phyloP scores from a whole-genome alignment of 2,888 invertebrate genomes.

The Tenthredo livida region DNA sequence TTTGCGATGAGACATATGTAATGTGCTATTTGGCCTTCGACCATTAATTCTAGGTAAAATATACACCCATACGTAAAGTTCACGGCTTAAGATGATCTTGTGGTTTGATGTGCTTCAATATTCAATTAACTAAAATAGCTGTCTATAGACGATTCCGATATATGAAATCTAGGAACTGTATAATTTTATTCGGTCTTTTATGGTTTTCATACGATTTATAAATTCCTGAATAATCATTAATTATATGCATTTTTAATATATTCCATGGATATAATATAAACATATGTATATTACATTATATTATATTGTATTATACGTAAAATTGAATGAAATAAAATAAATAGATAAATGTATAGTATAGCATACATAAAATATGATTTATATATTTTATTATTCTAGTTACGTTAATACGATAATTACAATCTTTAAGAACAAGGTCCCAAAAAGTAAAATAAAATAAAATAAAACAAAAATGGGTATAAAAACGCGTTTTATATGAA shows the following conservation, averaged over 20 bases:
- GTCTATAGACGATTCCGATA: background rate
- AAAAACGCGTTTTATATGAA: constrained; percentile 3
- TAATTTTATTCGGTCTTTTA: background rate
- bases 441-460: background rate
- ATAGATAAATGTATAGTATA: background rate
- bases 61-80: background rate
- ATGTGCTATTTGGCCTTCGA: background rate
- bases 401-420: background rate
- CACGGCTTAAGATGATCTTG: background rate
- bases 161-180: background rate
- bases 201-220: background rate
- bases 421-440: background rate
- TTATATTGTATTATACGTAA: no score
- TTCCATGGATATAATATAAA: background rate
- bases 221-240: background rate
- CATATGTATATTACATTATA: no score
- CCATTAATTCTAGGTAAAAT: background rate
- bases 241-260: background rate
- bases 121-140: background rate
- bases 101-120: background rate
- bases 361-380: no score
- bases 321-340: no score
- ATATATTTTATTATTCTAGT: no score
- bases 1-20: background rate
- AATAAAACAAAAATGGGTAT: background rate